Percentiles rank a stretch among this genome's conserved stretches.
Evolutionary conservation across 2,797 vertebrate species (phyloP).

Genomic region (Valencia hispanica): DNA sequence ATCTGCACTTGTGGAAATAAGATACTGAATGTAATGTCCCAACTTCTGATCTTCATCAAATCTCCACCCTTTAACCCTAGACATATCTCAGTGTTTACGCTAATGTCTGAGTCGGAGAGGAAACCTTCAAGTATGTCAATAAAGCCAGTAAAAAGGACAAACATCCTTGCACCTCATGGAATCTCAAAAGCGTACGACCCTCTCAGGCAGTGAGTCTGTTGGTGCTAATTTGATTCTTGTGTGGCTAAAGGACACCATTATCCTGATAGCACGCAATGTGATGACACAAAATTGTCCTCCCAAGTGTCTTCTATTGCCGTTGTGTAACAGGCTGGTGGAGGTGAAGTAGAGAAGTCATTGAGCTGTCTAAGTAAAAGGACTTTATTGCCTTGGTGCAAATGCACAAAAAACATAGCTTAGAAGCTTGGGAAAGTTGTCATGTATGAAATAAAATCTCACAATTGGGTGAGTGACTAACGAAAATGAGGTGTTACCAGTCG

Average conservation of each 20-base stretch:
- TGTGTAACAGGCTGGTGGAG: conserved; percentile 18
- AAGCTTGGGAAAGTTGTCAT: neutral
- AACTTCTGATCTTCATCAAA: neutral
- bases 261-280: conserved; percentile 35
- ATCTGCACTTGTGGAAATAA: neutral
- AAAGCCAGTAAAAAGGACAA: neutral
- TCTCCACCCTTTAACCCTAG: neutral
- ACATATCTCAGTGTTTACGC: neutral
- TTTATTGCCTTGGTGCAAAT: conserved; percentile 9
- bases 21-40: neutral
- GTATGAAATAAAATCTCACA: neutral
- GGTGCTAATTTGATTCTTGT: conserved; percentile 38
- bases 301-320: conserved; percentile 6
- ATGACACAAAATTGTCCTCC: conserved; percentile 32
- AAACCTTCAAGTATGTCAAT: neutral
- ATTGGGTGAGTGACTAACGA: neutral
- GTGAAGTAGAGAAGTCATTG: conserved; percentile 36
- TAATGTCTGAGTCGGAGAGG: neutral
- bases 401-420: neutral
- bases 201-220: conserved; percentile 25
- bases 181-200: conserved; percentile 20
- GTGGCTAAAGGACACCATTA: conserved; percentile 39
- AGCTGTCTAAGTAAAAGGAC: conserved; percentile 17
- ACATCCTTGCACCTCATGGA: neutral
- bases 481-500: neutral